These are phyloP conservation scores for Pseudomyrmex sp. DNA, from an alignment of 1,140 invertebrate species.

Conservation along the genomic window DNA sequence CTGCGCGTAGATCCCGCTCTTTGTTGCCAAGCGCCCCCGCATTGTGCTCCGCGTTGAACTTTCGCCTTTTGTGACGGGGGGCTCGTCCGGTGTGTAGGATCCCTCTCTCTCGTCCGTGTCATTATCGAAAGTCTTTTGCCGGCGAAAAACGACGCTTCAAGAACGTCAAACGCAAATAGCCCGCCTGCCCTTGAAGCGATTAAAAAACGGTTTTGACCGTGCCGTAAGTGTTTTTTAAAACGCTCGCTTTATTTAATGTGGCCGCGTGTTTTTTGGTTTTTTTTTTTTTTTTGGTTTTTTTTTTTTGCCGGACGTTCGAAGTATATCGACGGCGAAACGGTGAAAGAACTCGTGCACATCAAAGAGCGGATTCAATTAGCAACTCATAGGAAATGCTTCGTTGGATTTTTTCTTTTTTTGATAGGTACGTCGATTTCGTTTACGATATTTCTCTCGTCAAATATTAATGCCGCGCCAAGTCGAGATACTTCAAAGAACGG, in stretches of 20 bases:
- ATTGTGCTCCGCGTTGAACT: slow-evolving; percentile 38
- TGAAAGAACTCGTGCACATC: slow-evolving; percentile 24
- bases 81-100: slow-evolving; percentile 1
- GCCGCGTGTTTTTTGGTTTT: background rate
- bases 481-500: slow-evolving; percentile 62
- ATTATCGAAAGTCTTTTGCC: slow-evolving; percentile 54
- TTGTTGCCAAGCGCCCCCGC: slow-evolving; percentile 27
- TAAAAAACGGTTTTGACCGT: slow-evolving; percentile 30
- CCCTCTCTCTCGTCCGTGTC: background rate
- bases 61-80: slow-evolving; percentile 35
- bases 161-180: slow-evolving; percentile 41
- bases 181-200: background rate
- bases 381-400: slow-evolving; percentile 48
- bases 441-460: slow-evolving; percentile 59
- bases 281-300: too few species aligned
- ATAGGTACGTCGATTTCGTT: slow-evolving; percentile 48
- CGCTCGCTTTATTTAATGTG: slow-evolving; percentile 33
- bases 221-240: slow-evolving; percentile 23
- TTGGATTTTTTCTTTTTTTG: slow-evolving; percentile 25
- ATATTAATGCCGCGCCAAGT: slow-evolving; percentile 60
- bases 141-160: slow-evolving; percentile 7
- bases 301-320: background rate
- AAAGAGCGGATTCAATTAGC: slow-evolving; percentile 56
- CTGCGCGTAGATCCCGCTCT: slow-evolving; percentile 11
- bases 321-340: slow-evolving; percentile 31